phyloP scores from a whole-genome alignment of 2,888 invertebrate genomes.

The Cenopis cana region DNA sequence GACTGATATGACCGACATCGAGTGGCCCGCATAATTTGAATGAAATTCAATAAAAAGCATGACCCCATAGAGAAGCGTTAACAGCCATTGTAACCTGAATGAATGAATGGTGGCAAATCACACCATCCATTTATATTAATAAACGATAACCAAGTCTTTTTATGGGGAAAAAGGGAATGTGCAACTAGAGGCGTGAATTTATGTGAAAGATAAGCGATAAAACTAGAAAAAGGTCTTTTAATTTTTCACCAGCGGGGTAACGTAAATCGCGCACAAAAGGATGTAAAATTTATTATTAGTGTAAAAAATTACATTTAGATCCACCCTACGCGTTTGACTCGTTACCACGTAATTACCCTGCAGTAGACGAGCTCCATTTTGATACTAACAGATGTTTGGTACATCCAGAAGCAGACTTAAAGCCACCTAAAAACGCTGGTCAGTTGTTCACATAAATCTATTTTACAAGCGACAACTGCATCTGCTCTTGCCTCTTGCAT shows the following conservation, averaged over 20 bases:
- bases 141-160: conserved; percentile 45
- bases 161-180: conserved; percentile 20
- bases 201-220: conserved; percentile 5
- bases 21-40: conserved; percentile 71
- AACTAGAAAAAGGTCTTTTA: background rate
- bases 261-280: too few relatives aligned
- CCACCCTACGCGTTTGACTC: too few relatives aligned
- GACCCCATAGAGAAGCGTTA: conserved; percentile 61
- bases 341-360: too few relatives aligned
- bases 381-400: background rate
- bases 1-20: conserved; percentile 35
- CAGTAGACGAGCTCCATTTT: background rate
- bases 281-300: too few relatives aligned
- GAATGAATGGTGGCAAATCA: conserved; percentile 66
- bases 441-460: too few relatives aligned
- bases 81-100: conserved; percentile 63
- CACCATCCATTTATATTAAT: conserved; percentile 58
- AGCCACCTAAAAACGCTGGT: too few relatives aligned
- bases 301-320: too few relatives aligned
- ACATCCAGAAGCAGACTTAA: background rate
- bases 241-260: background rate
- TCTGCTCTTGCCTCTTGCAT: too few relatives aligned
- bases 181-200: conserved; percentile 7
- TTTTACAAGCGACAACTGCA: too few relatives aligned
- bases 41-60: conserved; percentile 75